Percentiles rank a stretch among this genome's conserved stretches.
Conservation (phyloP, 2,113 vertebrate genomes). For the Pseudopipra pipra region DNA sequence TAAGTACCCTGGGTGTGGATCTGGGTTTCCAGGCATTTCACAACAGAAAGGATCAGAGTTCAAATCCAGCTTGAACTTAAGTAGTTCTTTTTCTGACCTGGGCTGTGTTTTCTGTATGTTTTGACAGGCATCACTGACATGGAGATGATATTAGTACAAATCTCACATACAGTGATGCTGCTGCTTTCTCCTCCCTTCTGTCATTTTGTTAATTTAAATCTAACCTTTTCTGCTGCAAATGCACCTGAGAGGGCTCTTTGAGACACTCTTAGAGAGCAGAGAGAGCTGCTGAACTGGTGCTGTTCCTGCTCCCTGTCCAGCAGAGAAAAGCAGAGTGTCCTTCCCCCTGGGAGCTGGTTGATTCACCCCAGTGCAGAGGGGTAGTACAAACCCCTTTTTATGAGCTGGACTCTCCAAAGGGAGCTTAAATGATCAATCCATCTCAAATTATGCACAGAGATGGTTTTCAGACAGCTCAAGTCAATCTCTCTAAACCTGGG, state of each 20-base stretch:
- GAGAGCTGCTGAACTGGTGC: not conserved
- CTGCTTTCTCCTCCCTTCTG: not conserved
- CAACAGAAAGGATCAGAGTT: not conserved
- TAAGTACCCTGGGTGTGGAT: not conserved
- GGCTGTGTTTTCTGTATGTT: not conserved
- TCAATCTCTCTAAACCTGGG: not conserved
- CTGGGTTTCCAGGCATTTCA: not conserved
- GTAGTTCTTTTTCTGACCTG: not conserved
- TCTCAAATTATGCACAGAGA: not conserved
- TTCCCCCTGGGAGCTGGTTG: not conserved
- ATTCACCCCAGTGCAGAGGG: not conserved
- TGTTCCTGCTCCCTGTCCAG: fast-evolving
- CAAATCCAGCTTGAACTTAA: not conserved
- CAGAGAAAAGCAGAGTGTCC: not conserved
- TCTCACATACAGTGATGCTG: not conserved
- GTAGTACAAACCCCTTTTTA: not conserved
- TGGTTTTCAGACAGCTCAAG: not conserved
- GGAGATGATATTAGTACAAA: not conserved
- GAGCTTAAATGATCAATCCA: not conserved
- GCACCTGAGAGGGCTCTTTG: not conserved
- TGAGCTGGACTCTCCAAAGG: not conserved
- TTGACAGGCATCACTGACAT: not conserved
- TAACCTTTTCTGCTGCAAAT: not conserved
- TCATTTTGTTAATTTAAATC: not conserved
- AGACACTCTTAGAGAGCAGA: not conserved